phyloP scores from a whole-genome alignment of 1,140 invertebrate species.

The Drosophila leontia region DNA sequence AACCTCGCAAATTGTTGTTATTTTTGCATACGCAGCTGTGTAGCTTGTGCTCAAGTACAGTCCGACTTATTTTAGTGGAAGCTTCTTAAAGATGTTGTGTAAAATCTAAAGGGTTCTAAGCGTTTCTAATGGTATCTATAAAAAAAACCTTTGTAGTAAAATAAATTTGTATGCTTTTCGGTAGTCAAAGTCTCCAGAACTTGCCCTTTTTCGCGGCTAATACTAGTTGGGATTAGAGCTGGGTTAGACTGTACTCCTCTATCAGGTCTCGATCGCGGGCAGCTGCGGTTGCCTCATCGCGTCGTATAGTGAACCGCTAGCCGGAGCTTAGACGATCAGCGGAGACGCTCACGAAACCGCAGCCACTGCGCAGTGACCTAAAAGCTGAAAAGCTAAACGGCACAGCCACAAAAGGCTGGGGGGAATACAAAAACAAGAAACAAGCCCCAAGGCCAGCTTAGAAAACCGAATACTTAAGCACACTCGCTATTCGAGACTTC shows the following conservation, averaged over 20 bases:
- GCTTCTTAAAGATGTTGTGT: background rate
- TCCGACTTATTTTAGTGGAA: background rate
- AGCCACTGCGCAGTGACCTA: constrained; percentile 59
- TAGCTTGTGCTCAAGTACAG: background rate
- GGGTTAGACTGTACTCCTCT: constrained; percentile 22
- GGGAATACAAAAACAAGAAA: constrained; percentile 32
- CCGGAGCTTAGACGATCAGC: constrained; percentile 40
- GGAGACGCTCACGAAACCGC: constrained; percentile 28
- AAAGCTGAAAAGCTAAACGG: constrained; percentile 46
- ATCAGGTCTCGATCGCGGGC: constrained; percentile 13
- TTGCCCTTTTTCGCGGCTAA: background rate
- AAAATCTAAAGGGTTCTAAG: background rate
- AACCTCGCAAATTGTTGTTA: constrained; percentile 8
- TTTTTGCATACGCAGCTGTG: background rate
- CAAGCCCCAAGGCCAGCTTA: constrained; percentile 16
- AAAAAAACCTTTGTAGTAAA: background rate
- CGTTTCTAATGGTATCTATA: background rate
- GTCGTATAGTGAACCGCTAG: constrained; percentile 32
- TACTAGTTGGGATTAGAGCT: background rate
- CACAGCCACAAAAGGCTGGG: constrained; percentile 17
- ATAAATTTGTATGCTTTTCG: background rate
- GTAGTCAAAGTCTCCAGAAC: background rate
- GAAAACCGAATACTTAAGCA: constrained; percentile 25
- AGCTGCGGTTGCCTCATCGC: constrained; percentile 56
- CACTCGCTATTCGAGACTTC: constrained; percentile 9